Conservation (phyloP, 1,140 invertebrate species). For the Pseudoatta argentina region DNA sequence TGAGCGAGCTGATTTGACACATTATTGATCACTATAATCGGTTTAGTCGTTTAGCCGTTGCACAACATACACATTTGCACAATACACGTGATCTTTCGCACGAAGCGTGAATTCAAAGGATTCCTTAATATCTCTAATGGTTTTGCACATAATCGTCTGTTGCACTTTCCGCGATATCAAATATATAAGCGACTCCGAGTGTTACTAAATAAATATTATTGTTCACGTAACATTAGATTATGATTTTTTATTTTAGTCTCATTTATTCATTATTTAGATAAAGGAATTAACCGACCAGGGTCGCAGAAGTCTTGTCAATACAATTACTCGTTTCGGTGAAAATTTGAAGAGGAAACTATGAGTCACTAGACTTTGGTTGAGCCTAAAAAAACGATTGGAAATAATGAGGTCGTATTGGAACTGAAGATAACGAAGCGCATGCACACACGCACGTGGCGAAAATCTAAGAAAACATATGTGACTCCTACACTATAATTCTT, state of each 20-base stretch:
- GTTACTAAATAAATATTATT: not conserved
- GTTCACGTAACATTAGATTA: not conserved
- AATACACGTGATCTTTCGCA: not conserved
- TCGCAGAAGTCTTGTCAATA: not conserved
- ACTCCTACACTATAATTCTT: conserved; percentile 55
- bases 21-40: conserved; percentile 44
- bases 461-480: conserved; percentile 56
- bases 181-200: not conserved
- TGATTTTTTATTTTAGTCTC: not conserved
- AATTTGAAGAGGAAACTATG: not conserved
- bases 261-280: not conserved
- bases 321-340: not conserved
- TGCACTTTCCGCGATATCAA: not conserved
- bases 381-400: conserved; percentile 49
- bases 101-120: conserved; percentile 38
- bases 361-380: conserved; percentile 1
- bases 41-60: conserved; percentile 34
- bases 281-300: not conserved
- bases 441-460: conserved; percentile 22
- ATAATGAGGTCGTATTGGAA: conserved; percentile 42
- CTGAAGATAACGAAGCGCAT: conserved; percentile 29
- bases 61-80: not conserved
- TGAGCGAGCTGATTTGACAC: not conserved
- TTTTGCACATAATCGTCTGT: conserved; percentile 11
- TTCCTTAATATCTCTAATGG: conserved; percentile 34